These are phyloP conservation scores for Lepidonotus clava DNA, from an alignment of 2,888 invertebrate species.

Conservation along the genomic window DNA sequence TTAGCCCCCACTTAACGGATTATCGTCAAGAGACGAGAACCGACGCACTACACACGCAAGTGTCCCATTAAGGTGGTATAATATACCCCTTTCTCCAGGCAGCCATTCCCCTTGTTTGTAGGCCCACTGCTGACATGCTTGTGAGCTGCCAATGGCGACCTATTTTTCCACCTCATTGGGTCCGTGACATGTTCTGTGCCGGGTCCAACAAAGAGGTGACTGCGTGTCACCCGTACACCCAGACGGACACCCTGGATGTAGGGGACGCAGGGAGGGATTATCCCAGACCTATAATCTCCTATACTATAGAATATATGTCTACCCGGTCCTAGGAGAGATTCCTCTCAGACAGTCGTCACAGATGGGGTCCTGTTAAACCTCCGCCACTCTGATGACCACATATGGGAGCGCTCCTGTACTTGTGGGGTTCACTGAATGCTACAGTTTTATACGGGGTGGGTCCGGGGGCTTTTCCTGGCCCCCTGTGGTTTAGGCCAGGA, in stretches of 20 bases:
- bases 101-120: background rate
- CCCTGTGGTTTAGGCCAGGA: too few relatives aligned
- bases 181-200: conserved; percentile 17
- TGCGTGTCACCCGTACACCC: background rate
- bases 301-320: background rate
- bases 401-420: too few relatives aligned
- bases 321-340: too few relatives aligned
- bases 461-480: too few relatives aligned
- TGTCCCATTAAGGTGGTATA: background rate
- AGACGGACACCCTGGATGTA: background rate
- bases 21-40: background rate
- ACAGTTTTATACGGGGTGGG: too few relatives aligned
- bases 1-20: conserved; percentile 38
- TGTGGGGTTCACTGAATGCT: too few relatives aligned
- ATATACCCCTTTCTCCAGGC: background rate
- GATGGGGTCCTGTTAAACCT: too few relatives aligned
- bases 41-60: background rate
- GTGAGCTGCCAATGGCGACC: conserved; percentile 10
- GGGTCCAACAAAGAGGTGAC: conserved; percentile 11
- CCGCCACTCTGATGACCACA: too few relatives aligned
- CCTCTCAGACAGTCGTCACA: too few relatives aligned
- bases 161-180: conserved; percentile 26
- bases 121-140: conserved; percentile 20
- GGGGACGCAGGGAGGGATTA: background rate
- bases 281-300: background rate